phyloP scores from a whole-genome alignment of 2,113 vertebrate genomes.

The Eurystomus gularis region DNA sequence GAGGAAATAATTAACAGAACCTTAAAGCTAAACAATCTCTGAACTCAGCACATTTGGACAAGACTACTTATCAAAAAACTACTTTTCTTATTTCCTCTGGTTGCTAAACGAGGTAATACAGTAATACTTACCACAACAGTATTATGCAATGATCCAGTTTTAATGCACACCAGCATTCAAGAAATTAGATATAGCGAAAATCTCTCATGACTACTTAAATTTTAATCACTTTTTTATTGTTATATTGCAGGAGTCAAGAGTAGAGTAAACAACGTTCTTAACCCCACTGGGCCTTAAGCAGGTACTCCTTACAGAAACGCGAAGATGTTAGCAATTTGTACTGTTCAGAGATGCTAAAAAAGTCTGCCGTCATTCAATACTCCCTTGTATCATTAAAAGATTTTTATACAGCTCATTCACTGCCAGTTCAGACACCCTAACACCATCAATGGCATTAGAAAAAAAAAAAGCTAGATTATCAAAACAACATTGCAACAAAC shows the following conservation, averaged over 20 bases:
- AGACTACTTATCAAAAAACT: constrained; percentile 38
- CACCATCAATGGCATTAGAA: constrained; percentile 18
- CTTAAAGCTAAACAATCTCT: constrained; percentile 23
- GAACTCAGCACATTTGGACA: constrained; percentile 36
- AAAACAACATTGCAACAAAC: background rate
- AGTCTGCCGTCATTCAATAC: constrained; percentile 56
- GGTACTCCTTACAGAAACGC: constrained; percentile 21
- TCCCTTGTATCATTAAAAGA: background rate
- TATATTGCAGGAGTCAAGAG: constrained; percentile 62
- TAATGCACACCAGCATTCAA: constrained; percentile 52
- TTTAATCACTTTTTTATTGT: constrained; percentile 74
- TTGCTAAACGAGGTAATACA: constrained; percentile 47
- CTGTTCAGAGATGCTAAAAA: constrained; percentile 40
- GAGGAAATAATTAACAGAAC: constrained; percentile 23
- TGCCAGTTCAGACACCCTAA: constrained; percentile 1
- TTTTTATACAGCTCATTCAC: constrained; percentile 12
- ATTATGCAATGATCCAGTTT: constrained; percentile 65
- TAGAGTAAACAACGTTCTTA: constrained; percentile 67
- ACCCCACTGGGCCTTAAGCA: constrained; percentile 51
- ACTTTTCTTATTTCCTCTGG: constrained; percentile 39
- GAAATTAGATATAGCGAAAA: constrained; percentile 67
- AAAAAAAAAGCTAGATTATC: background rate
- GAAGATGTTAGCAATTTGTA: constrained; percentile 50
- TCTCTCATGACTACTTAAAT: constrained; percentile 71
- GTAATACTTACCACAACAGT: constrained; percentile 8